Base-by-base conservation (phyloP, 2,888 invertebrate genomes). In the Hoplodrina blanda region DNA sequence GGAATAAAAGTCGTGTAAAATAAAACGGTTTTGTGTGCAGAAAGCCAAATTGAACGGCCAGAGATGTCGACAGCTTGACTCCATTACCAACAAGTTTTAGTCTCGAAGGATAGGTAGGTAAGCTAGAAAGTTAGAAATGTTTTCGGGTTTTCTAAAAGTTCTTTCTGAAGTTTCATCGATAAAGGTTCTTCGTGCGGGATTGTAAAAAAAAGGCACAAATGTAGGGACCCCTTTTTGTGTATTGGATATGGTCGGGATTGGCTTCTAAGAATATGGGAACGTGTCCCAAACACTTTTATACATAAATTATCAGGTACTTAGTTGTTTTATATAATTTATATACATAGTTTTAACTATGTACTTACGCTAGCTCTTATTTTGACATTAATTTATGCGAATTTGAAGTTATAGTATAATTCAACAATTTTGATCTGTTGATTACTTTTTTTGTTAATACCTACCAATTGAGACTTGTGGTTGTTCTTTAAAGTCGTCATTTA, bases 11-110 rank as follows among this genome's bases (percentile, higher is more conserved):
- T 57, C 49, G 19, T 46, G 52, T 44, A 44, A 74, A 74, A 57
- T 49, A 57, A 62, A 57, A 41, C 19, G 2, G 41, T 19, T 41
- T 62, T 33, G 62, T 69, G 62, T 20, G 25, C 17, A 33, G 30
- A 70, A 70, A 62, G 41, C 56, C 37, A 74, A 74, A 74, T 74
- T 70, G 56, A 63, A 57, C 52, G 46, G 52, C 49, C 62, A 53
- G 46, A 57, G 62, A 44, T 41, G 73, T 53, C 71, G 62, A 62
- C 73, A 74, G 71, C 77, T 76, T 74, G 77, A 71, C 77, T 62
- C 52, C n/a, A 73, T 76, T 76, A 57, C 57, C n/a, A n/a, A 54
- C 20, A 62, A 77, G 76, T 55, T 62, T 50, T 49, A 33, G 30
- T 49, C 62, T 53, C 52, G 10, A 62, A 53, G 33, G 41, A 11